A percentile compares a stretch with the other conserved stretches of the same genome.
Evolutionary conservation across 2,888 invertebrate genomes (phyloP).

Genomic region (Tetheella fluctuosa): DNA sequence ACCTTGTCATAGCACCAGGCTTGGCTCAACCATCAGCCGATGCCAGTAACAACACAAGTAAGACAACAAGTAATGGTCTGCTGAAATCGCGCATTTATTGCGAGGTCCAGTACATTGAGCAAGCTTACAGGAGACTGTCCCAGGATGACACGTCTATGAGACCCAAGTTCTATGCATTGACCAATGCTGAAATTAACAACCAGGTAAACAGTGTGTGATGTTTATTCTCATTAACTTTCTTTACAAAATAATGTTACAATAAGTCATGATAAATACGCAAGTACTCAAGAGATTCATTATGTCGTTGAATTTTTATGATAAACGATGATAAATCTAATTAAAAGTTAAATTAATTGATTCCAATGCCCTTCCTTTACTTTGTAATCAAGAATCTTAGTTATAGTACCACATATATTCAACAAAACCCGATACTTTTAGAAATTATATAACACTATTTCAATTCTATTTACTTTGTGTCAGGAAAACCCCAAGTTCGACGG

Average conservation of each 20-base stretch:
- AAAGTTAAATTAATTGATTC: too few relatives aligned
- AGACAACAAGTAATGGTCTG: constrained; percentile 59
- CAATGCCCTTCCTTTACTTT: too few relatives aligned
- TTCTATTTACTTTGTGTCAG: constrained; percentile 58
- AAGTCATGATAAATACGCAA: too few relatives aligned
- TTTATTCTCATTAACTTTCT: neutral
- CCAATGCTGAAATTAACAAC: constrained; percentile 88
- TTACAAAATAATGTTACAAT: too few relatives aligned
- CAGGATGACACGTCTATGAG: constrained; percentile 89
- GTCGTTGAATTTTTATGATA: too few relatives aligned
- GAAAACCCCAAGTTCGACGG: constrained; percentile 97
- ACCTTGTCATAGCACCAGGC: constrained; percentile 76
- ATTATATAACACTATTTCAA: too few relatives aligned
- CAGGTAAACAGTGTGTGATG: constrained; percentile 57
- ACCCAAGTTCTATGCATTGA: constrained; percentile 96
- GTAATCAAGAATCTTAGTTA: too few relatives aligned
- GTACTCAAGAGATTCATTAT: too few relatives aligned
- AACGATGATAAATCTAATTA: too few relatives aligned
- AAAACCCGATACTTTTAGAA: neutral
- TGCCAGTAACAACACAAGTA: constrained; percentile 48
- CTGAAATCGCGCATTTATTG: constrained; percentile 76
- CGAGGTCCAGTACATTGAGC: constrained; percentile 75
- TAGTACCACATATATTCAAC: too few relatives aligned
- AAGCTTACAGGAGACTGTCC: constrained; percentile 68
- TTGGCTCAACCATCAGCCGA: constrained; percentile 67